Evolutionary conservation across 1,140 invertebrate species (phyloP), one percentile per base, ranked within the genome.

Genomic region (Dendroctonus valens): DNA sequence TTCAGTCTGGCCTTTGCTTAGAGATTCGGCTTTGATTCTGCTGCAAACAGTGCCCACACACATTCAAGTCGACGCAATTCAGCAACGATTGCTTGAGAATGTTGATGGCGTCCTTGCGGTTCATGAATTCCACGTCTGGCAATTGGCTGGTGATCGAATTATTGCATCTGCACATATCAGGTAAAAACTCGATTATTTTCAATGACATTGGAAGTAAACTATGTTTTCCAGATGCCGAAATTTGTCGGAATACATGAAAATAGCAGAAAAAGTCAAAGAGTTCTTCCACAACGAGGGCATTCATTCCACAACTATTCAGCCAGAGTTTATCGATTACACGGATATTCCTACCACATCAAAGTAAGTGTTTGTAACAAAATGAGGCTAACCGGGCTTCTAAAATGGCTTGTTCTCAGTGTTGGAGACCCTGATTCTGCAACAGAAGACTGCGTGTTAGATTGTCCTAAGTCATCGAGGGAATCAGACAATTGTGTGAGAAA

Each of bases 51-150:
- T 96, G 50, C 94, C 94, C 51, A 94, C 92, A 5, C 92, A 96
- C 78, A 95, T 96, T 72, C 91, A 96, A 80, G 90, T 96, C 50
- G 91, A 94, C 78, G 91, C 88, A 44, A 92, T 96, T 70, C 91
- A 96, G 75, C 86, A 89, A 67, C 84, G 90, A 51, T 78, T 96
- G n/a, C 74, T 94, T 40, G 87, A 90, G 72, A 93, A 89, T 78
- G 90, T 96, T 8, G 93, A 96, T 74, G 93, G 93, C 2, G 92
- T 96, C 11, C 79, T 96, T 50, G 92, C 93, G 2, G 92, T 97
- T 15, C 94, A 97, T 73, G 94, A 97, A 78, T 95, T 97, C 76
- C 94, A 96, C 75, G 92, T 96, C 3, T 96, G 94, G 94, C 92
- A 95, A 78, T 82, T 96, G 67, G 93, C 93, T 15, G 92, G 92